Percentiles rank a stretch among this genome's conserved stretches.
These are phyloP conservation scores for Isaurus tuberculatus DNA, from an alignment of 92 coral and sea anemone genomes.

Conservation along the genomic window DNA sequence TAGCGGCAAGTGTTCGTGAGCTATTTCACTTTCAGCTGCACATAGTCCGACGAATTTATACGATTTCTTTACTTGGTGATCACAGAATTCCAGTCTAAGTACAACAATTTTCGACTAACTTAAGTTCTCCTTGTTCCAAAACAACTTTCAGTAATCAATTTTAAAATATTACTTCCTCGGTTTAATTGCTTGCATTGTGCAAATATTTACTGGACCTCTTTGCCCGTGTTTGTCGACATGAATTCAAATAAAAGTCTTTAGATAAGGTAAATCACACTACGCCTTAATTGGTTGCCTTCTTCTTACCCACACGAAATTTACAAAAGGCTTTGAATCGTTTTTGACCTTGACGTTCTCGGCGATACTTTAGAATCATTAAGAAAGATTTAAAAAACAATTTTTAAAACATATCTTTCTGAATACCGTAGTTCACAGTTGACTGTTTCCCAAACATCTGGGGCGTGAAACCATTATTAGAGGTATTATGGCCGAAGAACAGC, in stretches of 20 bases:
- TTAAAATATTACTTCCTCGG: neutral
- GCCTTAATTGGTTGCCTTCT: neutral
- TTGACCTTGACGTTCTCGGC: no score
- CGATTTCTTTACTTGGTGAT: no score
- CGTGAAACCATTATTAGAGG: neutral
- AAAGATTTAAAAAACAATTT: no score
- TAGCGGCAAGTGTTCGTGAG: no score
- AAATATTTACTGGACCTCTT: constrained; percentile 24
- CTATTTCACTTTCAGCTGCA: no score
- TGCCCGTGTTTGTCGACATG: neutral
- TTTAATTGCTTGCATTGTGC: neutral
- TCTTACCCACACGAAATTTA: no score
- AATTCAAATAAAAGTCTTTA: neutral
- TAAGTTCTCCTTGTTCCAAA: neutral
- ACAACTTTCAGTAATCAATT: neutral
- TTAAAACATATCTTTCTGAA: no score
- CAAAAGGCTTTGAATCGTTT: no score
- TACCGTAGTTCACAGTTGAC: no score
- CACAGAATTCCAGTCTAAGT: no score
- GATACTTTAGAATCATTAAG: no score
- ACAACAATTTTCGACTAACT: neutral
- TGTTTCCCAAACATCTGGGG: neutral
- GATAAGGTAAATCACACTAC: neutral
- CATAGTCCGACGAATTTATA: no score
- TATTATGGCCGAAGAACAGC: neutral